A percentile compares a stretch with the other conserved stretches of the same genome.
These are phyloP conservation scores for Mercenaria mercenaria DNA, from an alignment of 1,140 invertebrate species.

Conservation along the genomic window DNA sequence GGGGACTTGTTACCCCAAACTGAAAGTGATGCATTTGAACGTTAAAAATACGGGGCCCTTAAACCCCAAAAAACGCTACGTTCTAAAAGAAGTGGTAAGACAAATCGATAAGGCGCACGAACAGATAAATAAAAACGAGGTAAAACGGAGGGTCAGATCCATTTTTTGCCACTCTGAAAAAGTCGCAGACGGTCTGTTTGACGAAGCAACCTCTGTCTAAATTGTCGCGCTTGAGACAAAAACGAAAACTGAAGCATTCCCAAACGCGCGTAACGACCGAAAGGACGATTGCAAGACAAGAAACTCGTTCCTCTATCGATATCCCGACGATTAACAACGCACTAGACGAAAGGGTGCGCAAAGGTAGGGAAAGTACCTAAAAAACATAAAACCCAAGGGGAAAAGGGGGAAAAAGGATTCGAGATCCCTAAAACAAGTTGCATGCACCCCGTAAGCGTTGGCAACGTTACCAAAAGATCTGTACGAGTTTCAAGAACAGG, in stretches of 20 bases:
- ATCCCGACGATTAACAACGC: not conserved
- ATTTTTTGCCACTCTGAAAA: not conserved
- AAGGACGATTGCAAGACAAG: not conserved
- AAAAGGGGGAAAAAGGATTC: not conserved
- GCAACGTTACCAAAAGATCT: not conserved
- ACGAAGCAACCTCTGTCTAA: not conserved
- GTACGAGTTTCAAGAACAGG: conserved; percentile 16
- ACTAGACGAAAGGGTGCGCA: not conserved
- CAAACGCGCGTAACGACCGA: not conserved
- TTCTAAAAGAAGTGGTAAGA: not conserved
- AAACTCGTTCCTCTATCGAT: not conserved
- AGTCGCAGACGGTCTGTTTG: not conserved
- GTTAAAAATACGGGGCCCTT: not conserved
- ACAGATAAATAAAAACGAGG: not conserved
- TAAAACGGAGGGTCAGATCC: not conserved
- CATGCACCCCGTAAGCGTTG: not conserved
- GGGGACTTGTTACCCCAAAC: not conserved
- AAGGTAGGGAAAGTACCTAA: not conserved
- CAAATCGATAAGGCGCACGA: not conserved
- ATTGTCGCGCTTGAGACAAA: not conserved
- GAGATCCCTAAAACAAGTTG: not conserved
- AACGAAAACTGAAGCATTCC: not conserved
- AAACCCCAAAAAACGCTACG: not conserved
- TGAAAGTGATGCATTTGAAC: not conserved
- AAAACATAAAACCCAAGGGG: conserved; percentile 6